Percentiles rank a stretch among this genome's conserved stretches.
phyloP scores from a whole-genome alignment of 2,888 invertebrate genomes.

The Gymnoscelis rufifasciata region DNA sequence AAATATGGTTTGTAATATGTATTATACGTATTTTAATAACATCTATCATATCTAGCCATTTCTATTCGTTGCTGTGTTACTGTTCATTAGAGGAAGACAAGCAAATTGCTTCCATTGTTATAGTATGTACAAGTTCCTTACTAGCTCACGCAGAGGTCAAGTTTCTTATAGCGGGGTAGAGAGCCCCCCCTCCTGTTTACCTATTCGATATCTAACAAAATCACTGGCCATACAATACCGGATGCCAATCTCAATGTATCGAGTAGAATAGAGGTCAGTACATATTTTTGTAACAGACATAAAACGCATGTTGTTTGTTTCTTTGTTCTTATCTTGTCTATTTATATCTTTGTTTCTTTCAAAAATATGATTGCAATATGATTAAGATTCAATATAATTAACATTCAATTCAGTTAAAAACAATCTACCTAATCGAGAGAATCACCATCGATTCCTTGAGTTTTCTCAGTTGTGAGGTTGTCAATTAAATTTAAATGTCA shows the following conservation, averaged over 20 bases:
- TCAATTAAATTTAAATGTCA: conserved; percentile 30
- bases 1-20: no score
- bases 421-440: no score
- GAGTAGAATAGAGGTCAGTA: conserved; percentile 29
- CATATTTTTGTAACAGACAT: conserved; percentile 16
- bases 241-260: conserved; percentile 26
- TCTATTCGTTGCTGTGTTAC: no score
- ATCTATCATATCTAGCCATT: no score
- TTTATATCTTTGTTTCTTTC: no score
- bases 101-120: no score
- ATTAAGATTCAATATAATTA: no score
- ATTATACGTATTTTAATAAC: no score
- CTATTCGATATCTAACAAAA: conserved; percentile 42
- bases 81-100: no score
- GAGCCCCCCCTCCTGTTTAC: conserved; percentile 47
- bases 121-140: background rate
- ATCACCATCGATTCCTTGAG: no score
- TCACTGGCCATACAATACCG: conserved; percentile 30
- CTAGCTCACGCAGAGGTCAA: conserved; percentile 43
- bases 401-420: no score
- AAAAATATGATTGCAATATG: no score
- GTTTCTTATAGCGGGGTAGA: conserved; percentile 45
- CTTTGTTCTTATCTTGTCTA: conserved; percentile 8
- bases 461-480: conserved; percentile 20
- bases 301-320: conserved; percentile 21